phyloP scores from a whole-genome alignment of 2,113 vertebrate genomes.

The Ahaetulla prasina region DNA sequence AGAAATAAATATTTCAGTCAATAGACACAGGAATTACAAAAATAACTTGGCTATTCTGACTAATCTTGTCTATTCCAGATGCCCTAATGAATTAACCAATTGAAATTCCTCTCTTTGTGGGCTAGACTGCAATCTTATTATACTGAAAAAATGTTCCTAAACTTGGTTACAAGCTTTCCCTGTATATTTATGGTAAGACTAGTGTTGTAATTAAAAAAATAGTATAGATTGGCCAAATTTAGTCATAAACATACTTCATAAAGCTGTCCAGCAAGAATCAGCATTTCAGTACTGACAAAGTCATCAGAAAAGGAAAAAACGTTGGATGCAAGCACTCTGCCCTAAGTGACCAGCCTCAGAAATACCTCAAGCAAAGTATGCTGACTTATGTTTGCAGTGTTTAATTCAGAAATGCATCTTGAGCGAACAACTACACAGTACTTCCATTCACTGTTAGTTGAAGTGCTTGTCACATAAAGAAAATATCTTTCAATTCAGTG shows the following conservation, averaged over 20 bases:
- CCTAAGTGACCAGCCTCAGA: neutral
- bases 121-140: neutral
- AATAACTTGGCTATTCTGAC: neutral
- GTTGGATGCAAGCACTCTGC: neutral
- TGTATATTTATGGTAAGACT: neutral
- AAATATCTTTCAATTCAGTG: constrained; percentile 56
- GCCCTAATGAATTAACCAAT: neutral
- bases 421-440: neutral
- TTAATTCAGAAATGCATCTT: neutral
- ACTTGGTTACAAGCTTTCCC: neutral
- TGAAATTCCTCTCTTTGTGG: neutral
- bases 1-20: constrained; percentile 17
- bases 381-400: neutral
- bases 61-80: neutral
- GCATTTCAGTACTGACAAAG: neutral
- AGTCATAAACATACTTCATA: neutral
- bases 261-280: neutral
- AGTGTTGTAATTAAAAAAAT: neutral
- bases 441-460: neutral
- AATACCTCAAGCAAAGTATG: neutral
- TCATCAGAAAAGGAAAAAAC: neutral
- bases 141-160: neutral
- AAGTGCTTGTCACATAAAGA: neutral
- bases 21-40: constrained; percentile 14
- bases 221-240: constrained; percentile 1